Base-by-base conservation (phyloP, 2,888 invertebrate species). In the Sipha maydis region DNA sequence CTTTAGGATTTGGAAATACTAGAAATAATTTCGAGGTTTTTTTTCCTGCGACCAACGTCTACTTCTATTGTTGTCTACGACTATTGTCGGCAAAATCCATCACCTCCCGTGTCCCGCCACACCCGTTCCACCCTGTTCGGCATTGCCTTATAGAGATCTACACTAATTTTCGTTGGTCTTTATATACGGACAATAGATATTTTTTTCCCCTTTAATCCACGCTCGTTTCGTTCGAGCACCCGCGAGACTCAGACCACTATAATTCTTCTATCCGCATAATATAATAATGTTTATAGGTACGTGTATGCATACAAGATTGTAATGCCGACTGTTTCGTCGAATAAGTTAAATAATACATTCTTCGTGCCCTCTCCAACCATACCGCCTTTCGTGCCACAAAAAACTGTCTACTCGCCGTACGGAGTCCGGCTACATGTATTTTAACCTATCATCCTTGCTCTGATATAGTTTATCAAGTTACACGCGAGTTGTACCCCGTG, bases 41-140 rank as follows among this genome's bases (percentile, higher is more conserved):
- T 56, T 78, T 54, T 77, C 19, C 25, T 41, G 9, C 38, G 21
- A 82, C 82, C 41, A 38, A 69, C 69, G 11, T 61, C 67, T 80
- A 80, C 80, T 38, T 28, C 67, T 82, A 67, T 80, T 80, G 67
- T 80, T 80, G 82, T 82, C 41, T 69, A 69, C 69, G 69, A 69
- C 82, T 82, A 82, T 69, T 82, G 82, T 82, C 82, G 82, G 69
- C 82, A 28, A 82, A 82, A 82, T 82, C n/a, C 41, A 69, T 41
- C 11, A 28, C 69, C 61, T 41, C n/a, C 38, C 69, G 79, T 21
- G 19, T 69, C 38, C 80, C 21, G 1, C 11, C 28, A 19, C 56
- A 56, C 61, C 61, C 61, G 25, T 56, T 56, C 19, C 56, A 19
- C 56, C 48, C 48, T 14, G 48, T 48, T 48, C 11, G 14, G 48